Evolutionary conservation across 1,140 invertebrate genomes (phyloP), one percentile per base, ranked within the genome.

Genomic region (Pseudoatta argentina): DNA sequence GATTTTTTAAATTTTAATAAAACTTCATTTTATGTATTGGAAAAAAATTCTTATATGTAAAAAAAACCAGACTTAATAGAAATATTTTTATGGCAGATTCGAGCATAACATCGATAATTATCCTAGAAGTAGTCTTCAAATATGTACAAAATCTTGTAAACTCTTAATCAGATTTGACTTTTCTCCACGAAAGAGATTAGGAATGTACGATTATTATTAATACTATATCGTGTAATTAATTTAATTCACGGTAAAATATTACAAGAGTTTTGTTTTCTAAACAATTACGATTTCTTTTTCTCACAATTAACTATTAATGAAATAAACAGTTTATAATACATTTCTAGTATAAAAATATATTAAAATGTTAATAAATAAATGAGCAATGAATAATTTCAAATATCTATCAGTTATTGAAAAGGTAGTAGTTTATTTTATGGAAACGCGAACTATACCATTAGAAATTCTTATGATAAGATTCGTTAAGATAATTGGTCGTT

Each of bases 401-500:
- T 18, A 39, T 39, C 3, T 24, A n/a, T 21, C 27, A n/a, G 7
- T 7, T 75, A 1, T 34, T 51, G 39, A 64, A 48, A 18, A 78
- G 18, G 0, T 21, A 51, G 7, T 7, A 8, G 16, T 18, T 66
- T 2, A 34, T 69, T 69, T 53, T 10, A 48, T 57, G 1, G 2
- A 14, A 59, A 27, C 1, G 21, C n/a, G 8, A 44, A 72, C 8
- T 12, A 3, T 27, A 21, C 21, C 30, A 82, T 72, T 82, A 73
- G n/a, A 27, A 48, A 48, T 82, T 72, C 39, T n/a, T 24, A 0
- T 51, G 3, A 0, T 51, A 44, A 72, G 24, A 14, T 21, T 3
- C 53, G 39, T 16, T 14, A 18, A 16, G 79, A 61, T 82, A 82
- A 82, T 61, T 61, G 27, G 59, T 59, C 24, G 53, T 48, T 21